A percentile compares a stretch with the other conserved stretches of the same genome.
Conservation (phyloP, 2,797 vertebrate genomes). For the Hipposideros larvatus region DNA sequence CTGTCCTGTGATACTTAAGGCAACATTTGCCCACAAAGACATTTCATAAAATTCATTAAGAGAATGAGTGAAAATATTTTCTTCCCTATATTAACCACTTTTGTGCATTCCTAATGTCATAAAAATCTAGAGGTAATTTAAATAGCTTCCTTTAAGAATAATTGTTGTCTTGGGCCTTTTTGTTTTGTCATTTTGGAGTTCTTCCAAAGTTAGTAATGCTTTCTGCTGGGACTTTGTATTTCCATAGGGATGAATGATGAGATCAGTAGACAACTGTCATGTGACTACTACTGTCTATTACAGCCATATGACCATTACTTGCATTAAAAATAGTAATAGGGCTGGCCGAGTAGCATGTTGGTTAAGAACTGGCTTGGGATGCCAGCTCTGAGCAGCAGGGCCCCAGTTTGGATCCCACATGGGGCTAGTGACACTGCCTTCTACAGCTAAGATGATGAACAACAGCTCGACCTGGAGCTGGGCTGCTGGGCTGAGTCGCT, state of each 20-base stretch:
- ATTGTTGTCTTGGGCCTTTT: background rate
- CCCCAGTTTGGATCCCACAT: too few species aligned
- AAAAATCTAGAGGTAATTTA: background rate
- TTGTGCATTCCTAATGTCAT: background rate
- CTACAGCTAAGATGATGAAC: too few species aligned
- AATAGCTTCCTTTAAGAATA: background rate
- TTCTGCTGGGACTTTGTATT: constrained; percentile 17
- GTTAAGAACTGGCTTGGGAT: too few species aligned
- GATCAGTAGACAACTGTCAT: background rate
- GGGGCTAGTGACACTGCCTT: too few species aligned
- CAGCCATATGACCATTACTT: background rate
- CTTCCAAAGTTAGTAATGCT: background rate
- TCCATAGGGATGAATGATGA: background rate
- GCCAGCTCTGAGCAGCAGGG: too few species aligned
- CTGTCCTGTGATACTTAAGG: background rate
- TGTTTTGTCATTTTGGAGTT: constrained; percentile 20
- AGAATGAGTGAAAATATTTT: background rate
- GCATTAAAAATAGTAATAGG: background rate
- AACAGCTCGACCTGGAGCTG: too few species aligned
- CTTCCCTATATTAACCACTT: background rate
- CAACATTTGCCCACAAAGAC: background rate
- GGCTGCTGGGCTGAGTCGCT: too few species aligned
- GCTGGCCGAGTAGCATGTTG: too few species aligned
- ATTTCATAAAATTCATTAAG: constrained; percentile 2
- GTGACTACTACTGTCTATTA: background rate